These are phyloP conservation scores for Heptranchias perlo DNA, from an alignment of 2,113 vertebrate genomes.

Conservation along the genomic window DNA sequence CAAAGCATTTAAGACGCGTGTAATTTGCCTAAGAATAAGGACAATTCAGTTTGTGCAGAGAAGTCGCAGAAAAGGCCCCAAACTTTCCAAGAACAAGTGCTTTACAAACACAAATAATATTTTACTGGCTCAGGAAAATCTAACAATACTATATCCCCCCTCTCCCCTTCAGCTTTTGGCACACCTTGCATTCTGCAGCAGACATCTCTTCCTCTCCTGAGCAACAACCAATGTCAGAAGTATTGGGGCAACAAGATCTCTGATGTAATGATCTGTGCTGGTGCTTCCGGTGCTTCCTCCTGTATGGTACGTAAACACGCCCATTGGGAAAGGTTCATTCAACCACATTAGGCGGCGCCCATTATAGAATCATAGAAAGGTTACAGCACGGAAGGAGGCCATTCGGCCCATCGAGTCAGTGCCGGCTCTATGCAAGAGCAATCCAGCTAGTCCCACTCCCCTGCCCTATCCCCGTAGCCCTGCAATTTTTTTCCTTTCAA, in stretches of 20 bases:
- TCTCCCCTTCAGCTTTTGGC: background rate
- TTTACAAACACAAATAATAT: background rate
- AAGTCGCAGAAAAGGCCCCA: background rate
- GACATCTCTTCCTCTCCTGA: conserved; percentile 53
- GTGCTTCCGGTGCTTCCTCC: conserved; percentile 50
- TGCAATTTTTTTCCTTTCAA: no score
- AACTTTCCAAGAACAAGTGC: background rate
- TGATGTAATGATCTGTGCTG: conserved; percentile 53
- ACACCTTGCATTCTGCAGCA: conserved; percentile 51
- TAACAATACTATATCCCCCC: background rate
- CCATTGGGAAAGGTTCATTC: background rate
- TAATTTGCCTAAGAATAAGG: background rate
- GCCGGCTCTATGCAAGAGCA: no score
- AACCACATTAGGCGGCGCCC: background rate
- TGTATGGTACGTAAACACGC: conserved; percentile 46
- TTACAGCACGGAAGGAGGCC: no score
- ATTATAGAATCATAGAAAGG: no score
- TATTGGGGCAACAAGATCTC: conserved; percentile 56
- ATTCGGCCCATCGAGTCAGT: no score
- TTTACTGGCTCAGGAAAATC: background rate
- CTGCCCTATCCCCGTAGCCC: no score
- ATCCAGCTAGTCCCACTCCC: no score
- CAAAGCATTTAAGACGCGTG: background rate
- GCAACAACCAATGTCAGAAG: conserved; percentile 46
- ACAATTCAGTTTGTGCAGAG: background rate